Base-by-base conservation (phyloP, 1,140 invertebrate genomes). In the Bombus breviceps region DNA sequence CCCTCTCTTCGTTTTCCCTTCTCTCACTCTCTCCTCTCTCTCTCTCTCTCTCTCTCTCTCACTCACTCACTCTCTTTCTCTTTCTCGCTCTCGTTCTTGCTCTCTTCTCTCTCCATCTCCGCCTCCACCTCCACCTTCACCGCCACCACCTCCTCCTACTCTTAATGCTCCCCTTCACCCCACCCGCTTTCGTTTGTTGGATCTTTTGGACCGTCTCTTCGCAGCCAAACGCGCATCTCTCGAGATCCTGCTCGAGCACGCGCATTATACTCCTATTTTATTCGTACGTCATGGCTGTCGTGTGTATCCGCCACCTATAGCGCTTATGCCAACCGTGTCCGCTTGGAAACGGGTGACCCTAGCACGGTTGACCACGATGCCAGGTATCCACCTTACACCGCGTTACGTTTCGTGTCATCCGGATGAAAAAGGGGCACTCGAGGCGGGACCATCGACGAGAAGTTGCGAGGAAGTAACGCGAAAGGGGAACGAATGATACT, bases 231-330 rank as follows among this genome's bases (percentile, higher is more conserved):
- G n/a, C 32, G 68, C 37, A 28, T 79, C 62, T 81, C 53, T 62
- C 62, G 57, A 73, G 80, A 77, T 87, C 68, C 81, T 64, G 82
- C 71, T 81, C 79, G 75, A 82, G 76, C 85, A 69, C 90, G 90
- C 89, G 88, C 90, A 92, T 92, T 92, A 92, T 94, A 94, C 92
- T 92, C 68, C 91, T 92, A 93, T 92, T 94, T 94, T 94, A 94
- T 93, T 94, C 92, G 87, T 92, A 92, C 90, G 83, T 80, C 80
- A 86, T 64, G 78, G 86, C 87, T 90, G 90, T 92, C 91, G 88
- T 89, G 90, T 89, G 53, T 66, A 47, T 41, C 47, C 39, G 43
- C 59, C 47, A 72, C 59, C 62, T 83, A 77, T 83, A 53, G 37
- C 43, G 73, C 18, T 28, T 53, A 41, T 37, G 28, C 80, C 80